phyloP scores from a whole-genome alignment of 2,888 invertebrate genomes.

The Trisateles emortualis region DNA sequence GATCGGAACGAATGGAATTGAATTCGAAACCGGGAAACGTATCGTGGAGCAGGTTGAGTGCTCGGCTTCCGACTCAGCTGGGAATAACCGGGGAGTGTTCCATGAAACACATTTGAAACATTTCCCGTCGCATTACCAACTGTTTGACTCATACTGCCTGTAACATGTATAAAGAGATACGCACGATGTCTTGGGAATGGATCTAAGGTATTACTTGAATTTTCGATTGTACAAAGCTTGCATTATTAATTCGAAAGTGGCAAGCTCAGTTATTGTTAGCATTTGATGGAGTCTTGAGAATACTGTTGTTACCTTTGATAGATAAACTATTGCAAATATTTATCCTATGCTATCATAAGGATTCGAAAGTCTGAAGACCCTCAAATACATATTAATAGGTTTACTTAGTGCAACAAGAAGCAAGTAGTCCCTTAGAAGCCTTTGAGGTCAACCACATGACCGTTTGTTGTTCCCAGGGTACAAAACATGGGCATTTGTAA shows the following conservation, averaged over 20 bases:
- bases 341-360: not conserved
- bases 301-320: not conserved
- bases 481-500: conserved; percentile 38
- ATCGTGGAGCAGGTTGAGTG: conserved; percentile 49
- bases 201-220: conserved; percentile 12
- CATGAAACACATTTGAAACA: conserved; percentile 62
- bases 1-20: conserved; percentile 69
- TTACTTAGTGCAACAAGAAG: not conserved
- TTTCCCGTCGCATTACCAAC: conserved; percentile 65
- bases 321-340: not conserved
- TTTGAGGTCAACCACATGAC: conserved; percentile 11
- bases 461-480: conserved; percentile 24
- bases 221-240: conserved; percentile 21
- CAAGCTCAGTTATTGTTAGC: conserved; percentile 11
- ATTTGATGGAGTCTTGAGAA: not conserved
- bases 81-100: conserved; percentile 56
- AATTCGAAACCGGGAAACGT: conserved; percentile 60
- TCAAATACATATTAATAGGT: not conserved
- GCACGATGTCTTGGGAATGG: conserved; percentile 33
- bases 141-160: conserved; percentile 49
- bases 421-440: conserved; percentile 9
- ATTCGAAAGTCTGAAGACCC: too few species aligned
- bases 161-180: conserved; percentile 21
- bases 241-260: conserved; percentile 38
- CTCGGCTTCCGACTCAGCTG: conserved; percentile 53